These are phyloP conservation scores for Alethe diademata DNA, from an alignment of 2,113 vertebrate genomes.

Conservation along the genomic window DNA sequence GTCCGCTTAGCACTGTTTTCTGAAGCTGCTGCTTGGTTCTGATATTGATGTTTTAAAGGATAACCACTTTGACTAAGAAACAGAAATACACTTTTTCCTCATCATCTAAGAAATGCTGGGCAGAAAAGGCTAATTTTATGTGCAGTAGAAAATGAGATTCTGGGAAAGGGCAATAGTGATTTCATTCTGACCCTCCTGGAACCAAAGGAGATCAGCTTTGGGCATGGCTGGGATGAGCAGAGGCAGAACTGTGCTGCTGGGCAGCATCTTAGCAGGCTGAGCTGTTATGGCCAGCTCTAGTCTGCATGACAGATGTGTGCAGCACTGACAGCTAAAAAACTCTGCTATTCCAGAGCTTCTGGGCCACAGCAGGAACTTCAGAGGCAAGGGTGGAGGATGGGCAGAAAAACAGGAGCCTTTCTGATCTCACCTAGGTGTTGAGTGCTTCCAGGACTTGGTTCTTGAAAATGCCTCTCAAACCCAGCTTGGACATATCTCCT, in stretches of 20 bases:
- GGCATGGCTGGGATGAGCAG: background rate
- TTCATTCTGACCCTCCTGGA: background rate
- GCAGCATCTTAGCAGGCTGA: background rate
- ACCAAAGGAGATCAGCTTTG: background rate
- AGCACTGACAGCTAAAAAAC: background rate
- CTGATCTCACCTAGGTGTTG: background rate
- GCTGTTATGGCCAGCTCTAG: background rate
- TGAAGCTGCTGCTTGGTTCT: background rate
- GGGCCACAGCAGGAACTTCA: background rate
- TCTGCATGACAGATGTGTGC: background rate
- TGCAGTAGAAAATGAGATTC: background rate
- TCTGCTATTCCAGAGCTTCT: background rate
- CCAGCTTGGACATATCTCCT: background rate
- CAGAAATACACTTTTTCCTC: background rate
- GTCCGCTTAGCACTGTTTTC: background rate
- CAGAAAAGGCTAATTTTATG: background rate
- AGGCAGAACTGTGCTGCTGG: background rate
- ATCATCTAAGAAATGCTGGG: background rate
- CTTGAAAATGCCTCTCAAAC: background rate
- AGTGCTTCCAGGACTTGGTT: background rate
- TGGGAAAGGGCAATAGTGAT: background rate
- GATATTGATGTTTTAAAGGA: background rate
- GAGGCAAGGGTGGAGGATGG: background rate
- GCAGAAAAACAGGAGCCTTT: background rate
- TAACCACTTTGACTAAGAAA: background rate